Base-by-base conservation (phyloP, 2,113 vertebrate genomes). In the Eurypyga helias region DNA sequence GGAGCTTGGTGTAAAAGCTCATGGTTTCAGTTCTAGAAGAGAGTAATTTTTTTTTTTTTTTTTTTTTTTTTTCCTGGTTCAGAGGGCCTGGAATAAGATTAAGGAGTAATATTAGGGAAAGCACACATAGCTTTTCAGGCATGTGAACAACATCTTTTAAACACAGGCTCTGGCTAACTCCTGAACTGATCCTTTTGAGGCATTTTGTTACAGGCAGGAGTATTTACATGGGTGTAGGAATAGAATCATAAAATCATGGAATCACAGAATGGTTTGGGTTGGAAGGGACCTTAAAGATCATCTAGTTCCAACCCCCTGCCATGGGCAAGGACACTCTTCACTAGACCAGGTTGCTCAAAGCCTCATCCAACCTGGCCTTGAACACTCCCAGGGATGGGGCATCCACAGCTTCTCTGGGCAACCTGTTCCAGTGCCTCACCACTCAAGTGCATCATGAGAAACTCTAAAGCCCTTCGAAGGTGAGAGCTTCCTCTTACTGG, bases 401-500 rank as follows among this genome's bases (percentile, higher is more conserved):
- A 41, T 41, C 41, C 41, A 41, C 41, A 41, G 41, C 41, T 41
- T 41, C 41, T 41, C 41, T 41, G 41, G 41, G 41, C 41, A 41
- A 41, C 41, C 41, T 41, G 41, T 41, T 12, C 41, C 41, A 41
- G 41, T 41, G 41, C 41, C 12, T 41, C 41, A 41, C 41, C 41
- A 41, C 41, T 12, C 12, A 41, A 41, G 41, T 41, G 41, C 41
- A 41, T 55, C 14, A 8, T 0, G 4, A 43, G 70, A 75, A 87
- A 33, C 19, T 83, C 48, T 41, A 54, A 70, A 84, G 19, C 17
- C 31, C 19, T 87, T 90, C 21, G 38, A 54, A 78, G 66, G 10
- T 0, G 2, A 69, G 17, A 70, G 2, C 10, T 81, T 17, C 8
- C 33, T 81, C 5, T 2, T 28, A 1, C 1, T 1, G 16, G 14